Conservation (phyloP, 1,140 invertebrate species). For the Drosophila asahinai region DNA sequence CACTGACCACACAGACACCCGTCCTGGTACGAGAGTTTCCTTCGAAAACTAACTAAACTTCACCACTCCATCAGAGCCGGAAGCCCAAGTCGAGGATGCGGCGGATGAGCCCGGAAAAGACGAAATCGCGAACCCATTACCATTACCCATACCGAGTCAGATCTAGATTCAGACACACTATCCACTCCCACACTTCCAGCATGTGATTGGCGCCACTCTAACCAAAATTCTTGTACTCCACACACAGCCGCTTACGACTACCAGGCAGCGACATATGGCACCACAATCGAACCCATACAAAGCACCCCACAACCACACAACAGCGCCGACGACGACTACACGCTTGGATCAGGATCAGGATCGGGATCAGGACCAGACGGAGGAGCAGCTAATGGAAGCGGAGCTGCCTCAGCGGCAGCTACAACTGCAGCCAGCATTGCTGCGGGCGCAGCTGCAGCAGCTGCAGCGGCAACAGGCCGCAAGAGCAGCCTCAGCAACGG, state of each 20-base stretch:
- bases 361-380: slow-evolving; percentile 9
- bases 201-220: slow-evolving; percentile 69
- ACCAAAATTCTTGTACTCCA: slow-evolving; percentile 64
- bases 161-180: slow-evolving; percentile 23
- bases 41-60: slow-evolving; percentile 23
- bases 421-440: slow-evolving; percentile 31
- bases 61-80: slow-evolving; percentile 26
- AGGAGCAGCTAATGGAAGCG: slow-evolving; percentile 10
- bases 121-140: neutral
- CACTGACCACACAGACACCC: slow-evolving; percentile 15
- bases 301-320: slow-evolving; percentile 74
- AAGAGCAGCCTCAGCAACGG: slow-evolving; percentile 61
- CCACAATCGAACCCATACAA: slow-evolving; percentile 77
- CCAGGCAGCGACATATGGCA: slow-evolving; percentile 83
- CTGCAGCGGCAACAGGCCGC: slow-evolving; percentile 41
- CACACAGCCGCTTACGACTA: slow-evolving; percentile 83
- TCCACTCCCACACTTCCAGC: slow-evolving; percentile 15
- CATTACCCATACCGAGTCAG: neutral
- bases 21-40: slow-evolving; percentile 3
- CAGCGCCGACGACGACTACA: slow-evolving; percentile 69
- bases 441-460: slow-evolving; percentile 39
- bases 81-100: slow-evolving; percentile 12
- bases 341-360: slow-evolving; percentile 20
- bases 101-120: slow-evolving; percentile 2
- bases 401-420: slow-evolving; percentile 38